Base-by-base conservation (phyloP, 2,888 invertebrate genomes). In the Leucozona laternaria region DNA sequence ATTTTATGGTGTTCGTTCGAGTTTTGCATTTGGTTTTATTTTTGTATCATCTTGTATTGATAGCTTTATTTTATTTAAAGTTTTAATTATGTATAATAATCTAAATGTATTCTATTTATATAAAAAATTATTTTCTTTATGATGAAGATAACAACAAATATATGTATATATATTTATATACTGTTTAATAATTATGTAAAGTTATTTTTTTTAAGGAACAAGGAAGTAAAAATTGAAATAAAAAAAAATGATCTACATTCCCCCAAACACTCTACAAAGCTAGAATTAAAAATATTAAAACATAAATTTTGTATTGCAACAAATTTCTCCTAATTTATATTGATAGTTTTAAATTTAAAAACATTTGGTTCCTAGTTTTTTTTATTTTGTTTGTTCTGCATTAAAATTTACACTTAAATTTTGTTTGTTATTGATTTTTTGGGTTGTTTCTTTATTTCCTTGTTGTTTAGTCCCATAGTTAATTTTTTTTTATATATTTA, bases 11-110 rank as follows among this genome's bases (percentile, higher is more conserved):
- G 3, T 28, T 53, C 25, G 7, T 8, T 28, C 53, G 25, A 53
- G 28, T 25, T 53, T 15, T 50, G 22, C 6, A 53, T 53, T 22
- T 25, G 22, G 1, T 45, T 20, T 0, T 17, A 6, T n/a, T 10
- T 53, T 53, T 53, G n/a, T 17, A n/a, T 22, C 53, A 6, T 25
- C 3, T 22, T 50, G 5, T 11, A 20, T 48, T 50, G 25, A 53
- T 53, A 25, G 15, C 13, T 15, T 53, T 15, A 11, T 25, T 58
- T 40, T 34, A 34, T 58, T 37, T 20, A 48, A 48, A 40, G 13
- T 50, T 55, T 75, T 43, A 43, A 64, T 62, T 58, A 28, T 28
- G 25, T 58, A 34, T 20, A 58, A 34, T 58, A 58, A 20, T 58
- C 28, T 17, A 17, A 11, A 31, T 57, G 57, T 31, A n/a, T 15